Evolutionary conservation across 2,113 vertebrate genomes (phyloP).

Genomic region (Rhinopomastus cyanomelas): DNA sequence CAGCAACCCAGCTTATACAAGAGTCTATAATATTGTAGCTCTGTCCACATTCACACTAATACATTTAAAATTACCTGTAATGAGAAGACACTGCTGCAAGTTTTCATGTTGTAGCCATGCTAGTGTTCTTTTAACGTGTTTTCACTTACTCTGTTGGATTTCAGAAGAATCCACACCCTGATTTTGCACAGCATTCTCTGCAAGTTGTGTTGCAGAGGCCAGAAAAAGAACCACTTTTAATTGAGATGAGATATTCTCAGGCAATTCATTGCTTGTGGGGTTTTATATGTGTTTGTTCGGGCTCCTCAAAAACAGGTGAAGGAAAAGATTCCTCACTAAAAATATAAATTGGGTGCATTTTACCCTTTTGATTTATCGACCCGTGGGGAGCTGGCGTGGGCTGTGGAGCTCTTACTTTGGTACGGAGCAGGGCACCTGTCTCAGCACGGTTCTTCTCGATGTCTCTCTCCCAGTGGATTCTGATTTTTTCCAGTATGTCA

Average conservation of each 20-base stretch:
- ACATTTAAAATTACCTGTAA: not conserved
- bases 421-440: constrained; percentile 81
- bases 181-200: not conserved
- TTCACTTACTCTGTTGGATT: not conserved
- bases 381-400: not conserved
- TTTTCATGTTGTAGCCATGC: not conserved
- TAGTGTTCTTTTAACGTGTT: not conserved
- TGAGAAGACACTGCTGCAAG: not conserved
- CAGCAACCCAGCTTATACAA: not conserved
- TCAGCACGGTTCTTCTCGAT: constrained; percentile 86
- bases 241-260: not conserved
- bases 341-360: not conserved
- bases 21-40: not conserved
- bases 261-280: not conserved
- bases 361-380: not conserved
- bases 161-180: not conserved
- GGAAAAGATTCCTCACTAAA: not conserved
- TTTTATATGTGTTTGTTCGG: not conserved
- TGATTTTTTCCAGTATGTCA: constrained; percentile 86
- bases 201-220: not conserved
- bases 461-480: constrained; percentile 90
- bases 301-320: not conserved
- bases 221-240: not conserved
- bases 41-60: not conserved
- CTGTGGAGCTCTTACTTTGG: constrained; percentile 77